Evolutionary conservation across 2,113 vertebrate genomes (phyloP).

Genomic region (Mohoua ochrocephala): DNA sequence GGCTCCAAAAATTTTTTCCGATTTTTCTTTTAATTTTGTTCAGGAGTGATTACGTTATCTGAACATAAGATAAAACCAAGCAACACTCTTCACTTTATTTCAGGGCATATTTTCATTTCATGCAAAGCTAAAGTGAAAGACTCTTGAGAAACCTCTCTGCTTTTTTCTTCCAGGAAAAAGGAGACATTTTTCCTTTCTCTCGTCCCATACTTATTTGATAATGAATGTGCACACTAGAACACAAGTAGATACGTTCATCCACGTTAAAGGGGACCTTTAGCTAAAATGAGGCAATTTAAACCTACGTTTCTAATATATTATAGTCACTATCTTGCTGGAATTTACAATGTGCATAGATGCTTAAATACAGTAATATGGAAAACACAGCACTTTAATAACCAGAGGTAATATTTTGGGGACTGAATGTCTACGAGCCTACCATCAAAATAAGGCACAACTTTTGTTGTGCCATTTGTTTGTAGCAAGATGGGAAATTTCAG

Average conservation of each 20-base stretch:
- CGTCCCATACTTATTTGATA: neutral
- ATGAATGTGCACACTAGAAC: neutral
- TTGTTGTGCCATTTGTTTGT: neutral
- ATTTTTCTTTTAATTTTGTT: neutral
- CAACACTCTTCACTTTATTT: neutral
- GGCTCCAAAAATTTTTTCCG: too few relatives aligned
- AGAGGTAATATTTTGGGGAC: neutral
- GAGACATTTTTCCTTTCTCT: neutral
- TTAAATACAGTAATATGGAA: neutral
- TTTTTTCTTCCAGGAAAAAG: neutral
- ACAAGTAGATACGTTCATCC: neutral
- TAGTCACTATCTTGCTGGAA: neutral
- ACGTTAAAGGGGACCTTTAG: accelerated
- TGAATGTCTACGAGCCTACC: neutral
- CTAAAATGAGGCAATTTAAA: neutral
- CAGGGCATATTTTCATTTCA: neutral
- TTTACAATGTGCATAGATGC: neutral
- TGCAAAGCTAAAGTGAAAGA: neutral
- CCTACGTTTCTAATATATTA: neutral
- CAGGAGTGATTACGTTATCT: neutral
- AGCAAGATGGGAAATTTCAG: neutral
- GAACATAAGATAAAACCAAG: neutral
- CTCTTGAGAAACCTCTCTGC: neutral
- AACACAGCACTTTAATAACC: neutral
- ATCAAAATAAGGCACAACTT: neutral